These are phyloP conservation scores for Cettia cetti DNA, from an alignment of 2,113 vertebrate species.

Conservation along the genomic window DNA sequence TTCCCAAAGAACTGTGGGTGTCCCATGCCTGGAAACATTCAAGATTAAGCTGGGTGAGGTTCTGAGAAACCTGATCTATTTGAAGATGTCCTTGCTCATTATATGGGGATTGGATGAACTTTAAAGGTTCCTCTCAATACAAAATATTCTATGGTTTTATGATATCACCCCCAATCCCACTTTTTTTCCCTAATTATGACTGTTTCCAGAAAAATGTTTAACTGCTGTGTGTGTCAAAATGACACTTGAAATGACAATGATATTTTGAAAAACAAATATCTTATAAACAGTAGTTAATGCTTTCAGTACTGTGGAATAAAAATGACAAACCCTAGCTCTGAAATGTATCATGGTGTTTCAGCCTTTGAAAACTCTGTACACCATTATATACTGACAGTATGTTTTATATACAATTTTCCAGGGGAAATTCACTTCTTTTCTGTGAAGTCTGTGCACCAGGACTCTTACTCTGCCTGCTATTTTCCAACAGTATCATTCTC, in stretches of 20 bases:
- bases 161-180: background rate
- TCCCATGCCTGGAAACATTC: background rate
- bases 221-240: background rate
- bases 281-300: background rate
- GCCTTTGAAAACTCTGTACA: background rate
- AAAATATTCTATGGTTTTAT: background rate
- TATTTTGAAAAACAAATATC: background rate
- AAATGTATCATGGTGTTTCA: background rate
- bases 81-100: background rate
- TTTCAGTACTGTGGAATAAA: background rate
- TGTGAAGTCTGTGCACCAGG: background rate
- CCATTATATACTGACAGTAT: background rate
- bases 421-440: background rate
- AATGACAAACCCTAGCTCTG: background rate
- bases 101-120: background rate
- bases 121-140: background rate
- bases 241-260: background rate
- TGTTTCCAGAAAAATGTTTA: background rate
- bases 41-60: background rate
- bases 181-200: background rate
- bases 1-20: background rate
- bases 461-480: background rate
- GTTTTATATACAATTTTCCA: background rate
- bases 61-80: background rate
- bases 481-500: background rate